Conservation (phyloP, 1,140 invertebrate genomes). For the Caenorhabditis latens region DNA sequence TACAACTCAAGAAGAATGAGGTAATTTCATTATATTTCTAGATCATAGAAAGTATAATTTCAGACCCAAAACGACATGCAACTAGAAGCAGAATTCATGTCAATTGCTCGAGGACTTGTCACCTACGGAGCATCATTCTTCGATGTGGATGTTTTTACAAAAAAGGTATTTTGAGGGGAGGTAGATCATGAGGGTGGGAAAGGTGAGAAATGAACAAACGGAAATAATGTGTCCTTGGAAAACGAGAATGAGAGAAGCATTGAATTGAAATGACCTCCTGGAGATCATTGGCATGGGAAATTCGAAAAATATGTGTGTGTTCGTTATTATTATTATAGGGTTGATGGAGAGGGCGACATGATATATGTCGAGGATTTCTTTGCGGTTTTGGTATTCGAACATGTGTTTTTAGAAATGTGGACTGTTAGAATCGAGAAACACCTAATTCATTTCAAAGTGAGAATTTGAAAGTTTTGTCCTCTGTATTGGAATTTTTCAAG, state of each 20-base stretch:
- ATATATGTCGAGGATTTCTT: too few relatives aligned
- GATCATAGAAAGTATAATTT: background rate
- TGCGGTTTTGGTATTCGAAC: too few relatives aligned
- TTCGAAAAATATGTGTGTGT: background rate
- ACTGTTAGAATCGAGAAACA: too few relatives aligned
- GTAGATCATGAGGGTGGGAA: background rate
- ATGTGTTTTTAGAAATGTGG: background rate
- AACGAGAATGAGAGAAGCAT: conserved; percentile 1
- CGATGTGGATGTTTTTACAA: conserved; percentile 9
- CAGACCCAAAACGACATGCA: conserved; percentile 1
- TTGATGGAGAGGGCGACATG: background rate
- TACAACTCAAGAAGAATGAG: conserved; percentile 30
- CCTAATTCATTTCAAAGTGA: too few relatives aligned
- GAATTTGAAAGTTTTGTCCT: too few relatives aligned
- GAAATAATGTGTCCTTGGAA: conserved; percentile 35
- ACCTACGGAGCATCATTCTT: conserved; percentile 41
- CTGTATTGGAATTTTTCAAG: too few relatives aligned
- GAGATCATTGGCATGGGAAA: conserved; percentile 44
- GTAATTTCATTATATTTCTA: background rate
- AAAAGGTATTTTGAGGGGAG: conserved; percentile 8
- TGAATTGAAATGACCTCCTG: conserved; percentile 40
- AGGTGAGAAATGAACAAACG: background rate
- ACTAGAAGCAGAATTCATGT: conserved; percentile 24
- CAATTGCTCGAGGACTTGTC: conserved; percentile 21
- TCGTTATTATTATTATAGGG: conserved; percentile 28